Base-by-base conservation (phyloP, 2,797 vertebrate genomes). In the Psittacula derbiana region DNA sequence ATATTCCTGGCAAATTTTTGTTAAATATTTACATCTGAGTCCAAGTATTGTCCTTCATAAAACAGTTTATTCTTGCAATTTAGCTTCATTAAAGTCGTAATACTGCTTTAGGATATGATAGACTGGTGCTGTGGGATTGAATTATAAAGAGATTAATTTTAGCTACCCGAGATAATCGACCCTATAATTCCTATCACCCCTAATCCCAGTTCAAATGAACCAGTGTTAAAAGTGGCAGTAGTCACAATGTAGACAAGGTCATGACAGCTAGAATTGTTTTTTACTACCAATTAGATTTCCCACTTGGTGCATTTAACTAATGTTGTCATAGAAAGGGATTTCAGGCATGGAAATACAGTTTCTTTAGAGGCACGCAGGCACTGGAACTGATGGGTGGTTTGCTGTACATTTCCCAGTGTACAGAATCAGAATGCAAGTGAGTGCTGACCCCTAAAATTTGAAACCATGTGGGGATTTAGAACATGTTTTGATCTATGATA, bases 61-160 rank as follows among this genome's bases (percentile, higher is more conserved):
- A 95, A 61, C 74, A 96, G 90, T 94, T 96, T 96, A 95, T 96
- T 94, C 71, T 90, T 92, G 74, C 74, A 90, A 71, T 95, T 94
- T 86, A 92, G 58, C 80, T 92, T 90, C 67, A 90, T 92, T 95
- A 93, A 95, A 93, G 88, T 92, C 86, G 74, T 87, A 91, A 88
- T 92, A 78, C 64, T 85, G 74, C 66, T 97, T 95, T 92, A 92
- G 91, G 67, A 60, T 75, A 41, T 82, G 88, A 95, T 80, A 85
- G 88, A 80, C 71, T 80, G 67, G 83, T 91, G 80, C 71, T 89
- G 40, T 80, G 90, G 93, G 96, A 95, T 92, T 95, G 93, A 95
- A 96, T 95, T 93, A 90, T 91, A 88, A 91, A 91, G 87, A 97
- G 80, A 96, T 94, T 96, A 85, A 94, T 95, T 95, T 96, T 89